Evolutionary conservation across 2,113 vertebrate genomes (phyloP).

Genomic region (Apodemus sylvaticus): DNA sequence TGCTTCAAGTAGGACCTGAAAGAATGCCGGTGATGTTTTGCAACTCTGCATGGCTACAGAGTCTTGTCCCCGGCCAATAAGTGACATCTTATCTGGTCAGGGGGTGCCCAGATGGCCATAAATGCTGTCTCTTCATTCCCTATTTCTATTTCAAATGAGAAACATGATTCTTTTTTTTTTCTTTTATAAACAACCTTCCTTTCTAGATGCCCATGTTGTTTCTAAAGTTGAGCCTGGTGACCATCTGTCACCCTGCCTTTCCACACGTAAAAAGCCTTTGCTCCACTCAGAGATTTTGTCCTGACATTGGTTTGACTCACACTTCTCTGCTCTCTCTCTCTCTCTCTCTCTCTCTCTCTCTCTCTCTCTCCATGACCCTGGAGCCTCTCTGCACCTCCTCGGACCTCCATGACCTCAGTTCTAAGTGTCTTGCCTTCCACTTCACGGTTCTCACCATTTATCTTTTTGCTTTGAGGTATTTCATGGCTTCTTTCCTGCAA

Average conservation of each 20-base stretch:
- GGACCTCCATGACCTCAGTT: neutral
- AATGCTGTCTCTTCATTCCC: neutral
- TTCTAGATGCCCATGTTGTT: neutral
- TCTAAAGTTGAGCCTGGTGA: neutral
- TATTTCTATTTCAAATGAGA: neutral
- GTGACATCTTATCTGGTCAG: neutral
- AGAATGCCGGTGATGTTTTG: neutral
- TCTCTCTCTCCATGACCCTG: neutral
- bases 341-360: neutral
- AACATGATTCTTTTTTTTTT: neutral
- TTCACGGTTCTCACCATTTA: neutral
- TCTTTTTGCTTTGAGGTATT: constrained; percentile 8
- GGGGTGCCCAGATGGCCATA: neutral
- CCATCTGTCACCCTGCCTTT: neutral
- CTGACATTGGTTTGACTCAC: neutral
- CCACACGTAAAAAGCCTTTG: neutral
- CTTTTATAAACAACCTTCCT: neutral
- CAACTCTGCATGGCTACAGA: neutral
- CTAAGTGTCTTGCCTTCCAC: neutral
- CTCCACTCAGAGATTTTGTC: neutral
- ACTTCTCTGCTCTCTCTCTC: neutral
- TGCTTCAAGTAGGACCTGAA: neutral
- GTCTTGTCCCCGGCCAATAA: neutral
- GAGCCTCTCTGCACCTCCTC: neutral
- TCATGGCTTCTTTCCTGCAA: constrained; percentile 23